Evolutionary conservation across 2,113 vertebrate genomes (phyloP).

Genomic region (Apteryx owenii): DNA sequence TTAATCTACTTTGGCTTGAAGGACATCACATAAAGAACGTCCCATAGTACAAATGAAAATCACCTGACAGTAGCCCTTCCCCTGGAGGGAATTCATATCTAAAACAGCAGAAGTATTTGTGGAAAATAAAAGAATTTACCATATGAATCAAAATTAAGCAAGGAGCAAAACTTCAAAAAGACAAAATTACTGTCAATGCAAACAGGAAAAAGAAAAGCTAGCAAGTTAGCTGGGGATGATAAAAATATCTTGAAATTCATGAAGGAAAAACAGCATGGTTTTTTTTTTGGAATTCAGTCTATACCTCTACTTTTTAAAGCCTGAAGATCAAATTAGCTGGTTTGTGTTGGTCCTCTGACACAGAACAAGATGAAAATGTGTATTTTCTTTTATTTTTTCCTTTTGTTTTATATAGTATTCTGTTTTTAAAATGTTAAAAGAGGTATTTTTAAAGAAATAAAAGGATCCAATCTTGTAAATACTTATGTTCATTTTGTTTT

Average conservation of each 20-base stretch:
- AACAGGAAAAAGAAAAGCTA: not conserved
- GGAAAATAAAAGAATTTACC: slow-evolving; percentile 27
- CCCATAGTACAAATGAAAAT: slow-evolving; percentile 28
- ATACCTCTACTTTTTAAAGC: not conserved
- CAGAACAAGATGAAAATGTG: not conserved
- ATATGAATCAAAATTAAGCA: not conserved
- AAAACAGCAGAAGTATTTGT: slow-evolving; percentile 24
- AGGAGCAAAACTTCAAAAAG: not conserved
- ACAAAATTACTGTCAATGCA: not conserved
- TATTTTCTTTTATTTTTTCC: not conserved
- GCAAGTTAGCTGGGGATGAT: not conserved
- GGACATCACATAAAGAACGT: slow-evolving; percentile 18
- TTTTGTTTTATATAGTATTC: not conserved
- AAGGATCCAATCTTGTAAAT: not conserved
- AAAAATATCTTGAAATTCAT: not conserved
- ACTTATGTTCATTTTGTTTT: not conserved
- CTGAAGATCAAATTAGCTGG: not conserved
- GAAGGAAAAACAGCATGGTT: not conserved
- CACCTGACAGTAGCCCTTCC: not conserved
- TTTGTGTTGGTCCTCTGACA: not conserved
- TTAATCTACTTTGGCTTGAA: slow-evolving; percentile 53
- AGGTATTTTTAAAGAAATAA: not conserved
- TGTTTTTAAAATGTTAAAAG: not conserved
- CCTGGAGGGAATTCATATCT: slow-evolving; percentile 36
- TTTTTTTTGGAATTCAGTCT: not conserved